phyloP scores from a whole-genome alignment of 2,113 vertebrate species.

The Psilopsiagon aymara region DNA sequence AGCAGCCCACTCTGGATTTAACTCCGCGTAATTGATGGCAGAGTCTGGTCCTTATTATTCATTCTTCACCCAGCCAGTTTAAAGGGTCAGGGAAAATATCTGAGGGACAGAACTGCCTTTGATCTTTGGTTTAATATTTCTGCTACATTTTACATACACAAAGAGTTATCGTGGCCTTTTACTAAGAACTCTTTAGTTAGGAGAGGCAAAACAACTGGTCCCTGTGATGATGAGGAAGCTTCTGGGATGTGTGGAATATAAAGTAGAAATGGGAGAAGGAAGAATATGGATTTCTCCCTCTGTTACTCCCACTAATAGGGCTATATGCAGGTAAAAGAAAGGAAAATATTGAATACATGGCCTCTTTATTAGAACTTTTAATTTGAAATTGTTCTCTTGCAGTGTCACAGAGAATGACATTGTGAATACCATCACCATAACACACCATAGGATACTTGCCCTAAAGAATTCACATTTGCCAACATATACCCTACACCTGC shows the following conservation, averaged over 20 bases:
- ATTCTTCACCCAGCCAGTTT: slow-evolving; percentile 34
- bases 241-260: not conserved
- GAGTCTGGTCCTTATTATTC: slow-evolving; percentile 55
- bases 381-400: not conserved
- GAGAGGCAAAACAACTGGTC: not conserved
- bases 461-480: not conserved
- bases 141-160: slow-evolving; percentile 12
- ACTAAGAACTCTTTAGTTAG: not conserved
- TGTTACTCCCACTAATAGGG: not conserved
- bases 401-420: not conserved
- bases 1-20: slow-evolving; percentile 5
- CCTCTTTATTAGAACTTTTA: not conserved
- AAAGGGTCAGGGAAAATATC: slow-evolving; percentile 58
- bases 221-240: not conserved
- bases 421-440: not conserved
- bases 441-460: not conserved
- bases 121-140: slow-evolving; percentile 55
- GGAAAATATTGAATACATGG: not conserved
- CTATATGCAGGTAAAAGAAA: not conserved
- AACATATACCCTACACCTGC: not conserved
- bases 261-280: not conserved
- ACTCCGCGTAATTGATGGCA: not conserved
- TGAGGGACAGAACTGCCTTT: slow-evolving; percentile 47
- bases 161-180: not conserved
- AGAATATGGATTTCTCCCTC: not conserved